Evolutionary conservation across 1,140 invertebrate species (phyloP), one percentile per base, ranked within the genome.

Genomic region (Stratiolaelaps scimitus): DNA sequence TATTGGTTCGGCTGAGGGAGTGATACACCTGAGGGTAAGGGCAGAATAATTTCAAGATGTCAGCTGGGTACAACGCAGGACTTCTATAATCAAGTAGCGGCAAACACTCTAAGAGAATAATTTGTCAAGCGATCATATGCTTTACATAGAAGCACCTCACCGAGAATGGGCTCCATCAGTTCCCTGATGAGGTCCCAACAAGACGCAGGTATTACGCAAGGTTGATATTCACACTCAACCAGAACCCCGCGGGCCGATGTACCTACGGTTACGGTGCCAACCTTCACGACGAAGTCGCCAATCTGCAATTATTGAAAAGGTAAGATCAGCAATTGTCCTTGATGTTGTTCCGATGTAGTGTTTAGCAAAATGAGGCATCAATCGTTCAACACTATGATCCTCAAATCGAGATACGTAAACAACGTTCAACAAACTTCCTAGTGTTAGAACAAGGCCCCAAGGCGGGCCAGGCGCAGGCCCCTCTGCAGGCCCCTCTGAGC

Each of bases 221-320:
- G 89, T 65, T 85, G 81, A 75, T 97, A 97, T 78, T 96, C 92
- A 15, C 92, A 83, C 85, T 89, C 72, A 56, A 96, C 83, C 0
- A 96, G 78, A 66, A 97, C 84, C 15, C 92, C 93, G 78, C 94
- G 94, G 74, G 95, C 93, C 73, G 86, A 91, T 66, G 89, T 85
- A 75, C 85, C 88, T 79, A 95, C 88, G 10, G 87, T 87, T 1
- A 96, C 91, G 56, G 84, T 88, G 28, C 92, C 92, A 1, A 96
- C 79, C 77, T 96, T 96, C 4, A 96, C 85, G 70, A 89, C 83
- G 76, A 98, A 97, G 75, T 98, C 93, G 0, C 85, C 87, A 20
- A 60, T 26, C 53, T 60, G 53, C 26, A 60, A 34, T n/a, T 15
- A 26, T 15, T 20, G 4, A 26, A 23, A 48, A 28, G 34, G 10